Base-by-base conservation (phyloP, 92 coral and sea anemone genomes). In the Palythoa caribaeorum region DNA sequence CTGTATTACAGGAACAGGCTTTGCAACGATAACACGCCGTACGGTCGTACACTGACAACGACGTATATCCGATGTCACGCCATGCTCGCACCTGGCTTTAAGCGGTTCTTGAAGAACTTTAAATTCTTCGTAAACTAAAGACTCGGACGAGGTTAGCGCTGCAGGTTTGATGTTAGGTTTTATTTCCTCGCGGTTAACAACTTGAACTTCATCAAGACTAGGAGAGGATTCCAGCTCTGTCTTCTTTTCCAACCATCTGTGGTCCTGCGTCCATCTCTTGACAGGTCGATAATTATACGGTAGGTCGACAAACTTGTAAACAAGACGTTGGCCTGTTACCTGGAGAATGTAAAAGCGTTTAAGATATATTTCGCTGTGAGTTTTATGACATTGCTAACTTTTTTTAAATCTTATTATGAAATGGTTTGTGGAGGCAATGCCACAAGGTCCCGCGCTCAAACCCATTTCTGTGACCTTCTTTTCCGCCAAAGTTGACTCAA, bases 271-370 rank as follows among this genome's bases (percentile, higher is more conserved):
- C 76, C 90, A 87, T 47, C 90, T 92, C 73, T 90, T 97, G 74
- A 92, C 85, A 35, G 99, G 99, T 44, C 88, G 89, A 89, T 97
- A 97, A 70, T 93, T 91, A 71, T 95, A 95, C 6, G 99, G 98
- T 36, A 97, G 92, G 15, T 97, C 98, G 28, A 97, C 99, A 59
- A 97, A 97, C 86, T 97, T 97, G 95, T 97, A 97, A 2, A 97
- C 99, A 44, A 97, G 89, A 59, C 99, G 88, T 74, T 97, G 99
- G 17, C 99, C 99, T 60, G 92, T 97, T 55, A 97, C 99, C 99
- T 97, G 60, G 62, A 59, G 37, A 63, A 52, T 68, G 7, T n/a
- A 0, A 6, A 2, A 15, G 16, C 5, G 16, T 81, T 70, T 50
- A 19, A 44, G 6, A 65, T 37, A 16, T 11, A 6, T 36, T 62